These are phyloP conservation scores for Schrankia costaestrigalis DNA, from an alignment of 2,888 invertebrate genomes.

Conservation along the genomic window DNA sequence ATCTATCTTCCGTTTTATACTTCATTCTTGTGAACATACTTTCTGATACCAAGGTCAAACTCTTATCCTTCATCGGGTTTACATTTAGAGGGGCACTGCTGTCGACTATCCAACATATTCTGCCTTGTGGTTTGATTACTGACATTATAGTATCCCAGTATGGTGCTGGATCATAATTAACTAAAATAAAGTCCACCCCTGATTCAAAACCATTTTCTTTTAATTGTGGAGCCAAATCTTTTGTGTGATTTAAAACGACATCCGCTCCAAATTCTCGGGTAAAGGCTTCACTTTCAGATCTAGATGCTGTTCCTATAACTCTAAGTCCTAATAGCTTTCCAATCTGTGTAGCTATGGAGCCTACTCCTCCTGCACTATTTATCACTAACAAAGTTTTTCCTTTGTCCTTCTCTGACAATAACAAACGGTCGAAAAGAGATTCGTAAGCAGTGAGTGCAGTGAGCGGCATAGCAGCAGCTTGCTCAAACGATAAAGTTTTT, in stretches of 20 bases:
- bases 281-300: conserved; percentile 54
- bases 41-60: conserved; percentile 61
- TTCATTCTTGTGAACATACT: conserved; percentile 63
- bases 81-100: conserved; percentile 58
- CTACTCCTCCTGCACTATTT: conserved; percentile 70
- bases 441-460: conserved; percentile 63
- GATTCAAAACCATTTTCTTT: conserved; percentile 48
- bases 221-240: conserved; percentile 55
- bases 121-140: conserved; percentile 64
- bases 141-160: conserved; percentile 66
- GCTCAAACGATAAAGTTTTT: conserved; percentile 57
- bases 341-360: conserved; percentile 63
- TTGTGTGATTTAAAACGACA: conserved; percentile 57
- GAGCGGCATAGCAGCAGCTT: conserved; percentile 70
- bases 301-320: conserved; percentile 68
- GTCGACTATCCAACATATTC: conserved; percentile 65
- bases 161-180: conserved; percentile 66
- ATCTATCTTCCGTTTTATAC: conserved; percentile 62
- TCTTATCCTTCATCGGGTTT: conserved; percentile 59
- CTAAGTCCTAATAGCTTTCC: conserved; percentile 58
- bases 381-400: conserved; percentile 62
- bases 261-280: conserved; percentile 53
- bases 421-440: conserved; percentile 55
- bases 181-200: conserved; percentile 63
- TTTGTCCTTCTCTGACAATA: conserved; percentile 58